Evolutionary conservation across 2,888 invertebrate genomes (phyloP).

Genomic region (Conchocele bisecta): DNA sequence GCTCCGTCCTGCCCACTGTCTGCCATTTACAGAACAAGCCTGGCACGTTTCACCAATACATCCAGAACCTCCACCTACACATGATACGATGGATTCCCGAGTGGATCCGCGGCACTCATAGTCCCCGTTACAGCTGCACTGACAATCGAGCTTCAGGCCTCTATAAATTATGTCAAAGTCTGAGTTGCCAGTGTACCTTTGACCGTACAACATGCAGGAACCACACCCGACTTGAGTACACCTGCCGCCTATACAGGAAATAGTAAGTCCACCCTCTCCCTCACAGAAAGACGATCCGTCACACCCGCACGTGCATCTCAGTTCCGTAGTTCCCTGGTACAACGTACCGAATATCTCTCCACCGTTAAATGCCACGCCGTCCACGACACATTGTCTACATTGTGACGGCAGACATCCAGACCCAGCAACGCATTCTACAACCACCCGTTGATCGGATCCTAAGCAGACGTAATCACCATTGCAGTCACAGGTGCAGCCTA

Average conservation of each 20-base stretch:
- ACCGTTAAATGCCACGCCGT: slow-evolving; percentile 39
- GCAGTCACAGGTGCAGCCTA: slow-evolving; percentile 42
- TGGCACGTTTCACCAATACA: slow-evolving; percentile 38
- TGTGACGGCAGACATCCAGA: slow-evolving; percentile 34
- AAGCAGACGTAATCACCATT: slow-evolving; percentile 40
- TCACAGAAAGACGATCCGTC: slow-evolving; percentile 69
- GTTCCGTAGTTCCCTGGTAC: slow-evolving; percentile 23
- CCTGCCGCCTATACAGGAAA: slow-evolving; percentile 41
- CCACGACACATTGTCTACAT: slow-evolving; percentile 40
- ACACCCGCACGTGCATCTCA: slow-evolving; percentile 70
- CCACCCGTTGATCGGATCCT: slow-evolving; percentile 19
- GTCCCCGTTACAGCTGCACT: slow-evolving; percentile 48
- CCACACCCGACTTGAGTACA: slow-evolving; percentile 50
- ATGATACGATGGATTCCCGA: slow-evolving; percentile 34
- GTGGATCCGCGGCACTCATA: slow-evolving; percentile 39
- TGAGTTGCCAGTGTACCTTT: slow-evolving; percentile 20
- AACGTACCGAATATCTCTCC: slow-evolving; percentile 39
- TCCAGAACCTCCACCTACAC: slow-evolving; percentile 37
- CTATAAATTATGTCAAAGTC: slow-evolving; percentile 35
- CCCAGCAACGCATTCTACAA: slow-evolving; percentile 35
- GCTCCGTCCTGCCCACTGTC: slow-evolving; percentile 13
- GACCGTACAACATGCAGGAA: slow-evolving; percentile 40
- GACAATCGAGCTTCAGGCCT: slow-evolving; percentile 43
- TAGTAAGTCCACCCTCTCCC: slow-evolving; percentile 34
- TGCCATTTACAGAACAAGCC: slow-evolving; percentile 23